phyloP scores from a whole-genome alignment of 2,888 invertebrate genomes.

The Chrysina gloriosa region DNA sequence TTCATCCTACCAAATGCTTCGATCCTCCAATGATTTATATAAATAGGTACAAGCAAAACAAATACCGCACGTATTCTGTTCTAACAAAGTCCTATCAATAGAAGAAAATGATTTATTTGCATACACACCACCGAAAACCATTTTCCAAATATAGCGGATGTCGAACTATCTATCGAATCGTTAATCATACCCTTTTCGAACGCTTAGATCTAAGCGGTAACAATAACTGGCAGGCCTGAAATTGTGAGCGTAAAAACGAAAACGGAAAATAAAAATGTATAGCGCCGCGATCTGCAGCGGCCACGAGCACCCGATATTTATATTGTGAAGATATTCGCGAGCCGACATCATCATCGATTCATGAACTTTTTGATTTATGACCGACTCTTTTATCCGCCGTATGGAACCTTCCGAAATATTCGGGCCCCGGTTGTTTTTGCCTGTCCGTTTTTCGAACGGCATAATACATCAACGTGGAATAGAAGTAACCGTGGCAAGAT shows the following conservation, averaged over 20 bases:
- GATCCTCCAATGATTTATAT: no score
- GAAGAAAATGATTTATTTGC: background rate
- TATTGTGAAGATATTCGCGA: slow-evolving; percentile 1
- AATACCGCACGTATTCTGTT: no score
- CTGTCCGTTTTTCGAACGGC: background rate
- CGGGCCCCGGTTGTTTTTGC: background rate
- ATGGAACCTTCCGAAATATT: background rate
- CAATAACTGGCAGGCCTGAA: slow-evolving; percentile 5
- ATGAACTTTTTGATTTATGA: slow-evolving; percentile 13
- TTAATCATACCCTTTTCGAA: slow-evolving; percentile 7
- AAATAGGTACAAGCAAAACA: no score
- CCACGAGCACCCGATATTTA: background rate
- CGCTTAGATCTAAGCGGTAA: background rate
- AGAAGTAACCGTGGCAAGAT: no score
- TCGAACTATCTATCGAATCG: slow-evolving; percentile 1
- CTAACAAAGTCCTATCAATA: no score
- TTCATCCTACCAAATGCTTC: no score
- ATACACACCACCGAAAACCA: background rate
- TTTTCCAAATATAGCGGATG: background rate
- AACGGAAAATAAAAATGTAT: slow-evolving; percentile 13
- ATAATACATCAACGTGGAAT: no score
- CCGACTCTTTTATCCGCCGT: background rate
- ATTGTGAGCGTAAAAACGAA: background rate
- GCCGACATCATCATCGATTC: slow-evolving; percentile 7
- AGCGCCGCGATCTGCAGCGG: background rate